phyloP scores from a whole-genome alignment of 2,113 vertebrate species.

The Lycaon pictus region DNA sequence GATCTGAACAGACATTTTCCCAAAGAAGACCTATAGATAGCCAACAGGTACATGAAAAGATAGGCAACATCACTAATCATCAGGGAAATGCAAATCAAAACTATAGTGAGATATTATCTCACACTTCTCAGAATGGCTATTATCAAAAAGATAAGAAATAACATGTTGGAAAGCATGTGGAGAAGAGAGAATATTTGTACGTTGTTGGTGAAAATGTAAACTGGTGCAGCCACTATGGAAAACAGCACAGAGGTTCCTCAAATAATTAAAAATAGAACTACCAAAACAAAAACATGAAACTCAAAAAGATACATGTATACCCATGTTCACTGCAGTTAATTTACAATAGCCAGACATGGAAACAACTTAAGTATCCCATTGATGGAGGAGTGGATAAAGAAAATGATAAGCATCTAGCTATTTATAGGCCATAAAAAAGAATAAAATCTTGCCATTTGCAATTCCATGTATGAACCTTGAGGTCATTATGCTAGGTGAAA shows the following conservation, averaged over 20 bases:
- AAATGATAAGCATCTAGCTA: neutral
- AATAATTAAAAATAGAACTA: neutral
- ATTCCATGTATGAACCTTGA: neutral
- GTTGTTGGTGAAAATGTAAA: neutral
- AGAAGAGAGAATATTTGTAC: neutral
- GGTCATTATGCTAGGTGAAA: no score
- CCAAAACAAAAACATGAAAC: neutral
- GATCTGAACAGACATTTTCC: neutral
- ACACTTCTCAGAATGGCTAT: neutral
- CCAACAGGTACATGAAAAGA: neutral
- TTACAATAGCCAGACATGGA: neutral
- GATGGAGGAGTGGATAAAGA: neutral
- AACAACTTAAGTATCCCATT: neutral
- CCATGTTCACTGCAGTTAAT: neutral
- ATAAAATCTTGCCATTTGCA: neutral
- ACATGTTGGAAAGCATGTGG: neutral
- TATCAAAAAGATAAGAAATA: neutral
- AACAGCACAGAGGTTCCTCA: neutral
- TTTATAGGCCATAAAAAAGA: neutral
- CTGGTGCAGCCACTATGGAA: neutral
- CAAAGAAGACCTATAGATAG: neutral
- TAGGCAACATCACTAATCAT: neutral
- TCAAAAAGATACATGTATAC: neutral
- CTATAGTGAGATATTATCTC: neutral
- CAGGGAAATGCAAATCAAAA: neutral